phyloP scores from a whole-genome alignment of 2,113 vertebrate species.

The Peromyscus californicus region DNA sequence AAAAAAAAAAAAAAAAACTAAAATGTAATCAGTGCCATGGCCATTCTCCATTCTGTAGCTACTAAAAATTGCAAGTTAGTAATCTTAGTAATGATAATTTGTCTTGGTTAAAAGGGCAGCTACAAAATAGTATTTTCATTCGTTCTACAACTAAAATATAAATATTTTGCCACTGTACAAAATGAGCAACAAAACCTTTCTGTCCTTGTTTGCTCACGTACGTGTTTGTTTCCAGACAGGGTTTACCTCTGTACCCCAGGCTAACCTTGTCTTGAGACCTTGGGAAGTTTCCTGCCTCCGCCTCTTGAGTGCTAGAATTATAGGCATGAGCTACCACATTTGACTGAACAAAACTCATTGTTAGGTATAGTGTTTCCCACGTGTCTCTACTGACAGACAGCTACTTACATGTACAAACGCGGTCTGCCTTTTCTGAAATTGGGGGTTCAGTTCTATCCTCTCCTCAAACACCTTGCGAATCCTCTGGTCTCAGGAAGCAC shows the following conservation, averaged over 20 bases:
- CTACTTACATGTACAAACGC: background rate
- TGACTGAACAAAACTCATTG: constrained; percentile 5
- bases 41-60: background rate
- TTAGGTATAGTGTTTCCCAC: background rate
- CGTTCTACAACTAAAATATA: background rate
- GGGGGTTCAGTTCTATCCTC: background rate
- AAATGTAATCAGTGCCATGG: background rate
- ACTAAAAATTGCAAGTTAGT: background rate
- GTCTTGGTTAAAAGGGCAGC: background rate
- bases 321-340: background rate
- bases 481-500: background rate
- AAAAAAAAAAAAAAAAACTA: no score
- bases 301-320: background rate
- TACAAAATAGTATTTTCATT: background rate
- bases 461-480: background rate
- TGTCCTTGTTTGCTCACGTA: background rate
- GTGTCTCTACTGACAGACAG: background rate
- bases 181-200: constrained; percentile 6
- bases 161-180: background rate
- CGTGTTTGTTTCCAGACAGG: background rate
- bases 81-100: background rate
- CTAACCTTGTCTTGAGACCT: background rate
- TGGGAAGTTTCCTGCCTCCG: background rate
- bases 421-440: background rate
- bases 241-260: background rate